Conservation (phyloP, 2,113 vertebrate genomes). For the Ia io region DNA sequence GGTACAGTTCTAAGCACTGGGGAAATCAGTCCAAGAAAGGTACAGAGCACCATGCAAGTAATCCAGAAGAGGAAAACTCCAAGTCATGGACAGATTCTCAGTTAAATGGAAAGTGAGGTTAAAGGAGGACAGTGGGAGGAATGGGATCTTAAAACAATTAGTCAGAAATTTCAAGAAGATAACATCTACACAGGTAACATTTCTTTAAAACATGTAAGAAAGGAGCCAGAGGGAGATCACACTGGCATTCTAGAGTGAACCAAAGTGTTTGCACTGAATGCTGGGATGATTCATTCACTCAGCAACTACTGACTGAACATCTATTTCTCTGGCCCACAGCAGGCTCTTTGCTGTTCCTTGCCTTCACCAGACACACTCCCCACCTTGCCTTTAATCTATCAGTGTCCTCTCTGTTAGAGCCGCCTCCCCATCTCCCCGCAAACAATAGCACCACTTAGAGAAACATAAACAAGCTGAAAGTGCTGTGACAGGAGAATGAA, state of each 20-base stretch:
- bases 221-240: not conserved
- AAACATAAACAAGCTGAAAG: not conserved
- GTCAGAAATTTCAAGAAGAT: not conserved
- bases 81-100: not conserved
- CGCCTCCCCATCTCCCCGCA: not conserved
- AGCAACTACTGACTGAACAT: not conserved
- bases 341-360: not conserved
- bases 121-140: not conserved
- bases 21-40: not conserved
- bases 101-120: not conserved
- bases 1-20: not conserved
- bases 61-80: not conserved
- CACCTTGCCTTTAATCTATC: not conserved
- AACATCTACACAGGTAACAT: not conserved
- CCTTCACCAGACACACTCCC: not conserved
- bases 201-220: not conserved
- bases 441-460: not conserved
- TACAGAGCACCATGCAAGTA: not conserved
- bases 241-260: not conserved
- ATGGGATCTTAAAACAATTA: slow-evolving; percentile 15
- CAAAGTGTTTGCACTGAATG: not conserved
- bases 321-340: not conserved
- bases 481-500: not conserved
- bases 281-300: not conserved
- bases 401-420: not conserved